Base-by-base conservation (phyloP, 2,888 invertebrate species). In the Alloscopus bannaensis region DNA sequence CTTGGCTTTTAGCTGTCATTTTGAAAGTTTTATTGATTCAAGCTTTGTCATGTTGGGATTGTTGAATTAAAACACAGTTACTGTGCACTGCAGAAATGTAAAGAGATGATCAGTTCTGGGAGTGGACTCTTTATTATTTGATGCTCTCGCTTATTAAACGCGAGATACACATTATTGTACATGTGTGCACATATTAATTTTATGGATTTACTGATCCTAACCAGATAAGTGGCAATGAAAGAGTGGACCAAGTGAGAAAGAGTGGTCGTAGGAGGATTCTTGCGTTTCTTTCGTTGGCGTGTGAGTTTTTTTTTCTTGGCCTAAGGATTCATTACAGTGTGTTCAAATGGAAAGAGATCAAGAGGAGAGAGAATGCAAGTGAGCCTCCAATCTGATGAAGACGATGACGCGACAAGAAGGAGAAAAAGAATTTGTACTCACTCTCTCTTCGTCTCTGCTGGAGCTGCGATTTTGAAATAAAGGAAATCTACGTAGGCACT, bases 11-110 rank as follows among this genome's bases (percentile, higher is more conserved):
- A 60, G 52, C 76, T 77, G 77, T 69, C 77, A 77, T 77, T 64
- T 69, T 64, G 31, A 28, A 69, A 69, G 77, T 77, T 77, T 52
- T 77, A 77, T 77, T 77, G 77, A 77, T 77, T 77, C 69, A 77
- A 70, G 77, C 77, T 40, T 62, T 69, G 77, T 77, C 69, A 77
- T 70, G 55, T 62, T 66, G 47, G 66, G 69, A 22, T 22, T 31
- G 59, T 28, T 29, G 57, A 75, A n/a, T n/a, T n/a, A n/a, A n/a
- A n/a, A n/a, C n/a, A n/a, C n/a, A n/a, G n/a, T n/a, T n/a, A n/a
- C n/a, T n/a, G n/a, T n/a, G 65, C 45, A 24, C 8, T 20, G 65
- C 47, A 22, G 22, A 47, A 16, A 13, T 42, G 26, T 13, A 45
- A 31, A 68, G 52, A 52, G 57, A 31, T 47, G 3, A 50, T 29